phyloP scores from a whole-genome alignment of 64 coral and sea anemone species.

The Cladopsammia gracilis region DNA sequence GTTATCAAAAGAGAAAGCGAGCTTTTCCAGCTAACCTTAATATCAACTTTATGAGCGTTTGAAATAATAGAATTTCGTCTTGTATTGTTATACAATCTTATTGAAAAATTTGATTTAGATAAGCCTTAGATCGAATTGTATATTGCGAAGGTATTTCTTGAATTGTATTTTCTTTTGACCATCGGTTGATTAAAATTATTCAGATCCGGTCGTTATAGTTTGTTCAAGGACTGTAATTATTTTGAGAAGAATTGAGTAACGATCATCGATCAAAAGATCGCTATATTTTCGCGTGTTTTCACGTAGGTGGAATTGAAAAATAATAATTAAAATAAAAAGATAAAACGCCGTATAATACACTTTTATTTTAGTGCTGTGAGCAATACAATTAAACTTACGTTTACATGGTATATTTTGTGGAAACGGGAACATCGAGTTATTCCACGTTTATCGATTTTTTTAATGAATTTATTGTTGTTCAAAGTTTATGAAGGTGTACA shows the following conservation, averaged over 20 bases:
- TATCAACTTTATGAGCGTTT: background rate
- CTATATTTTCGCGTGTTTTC: too few species aligned
- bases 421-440: background rate
- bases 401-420: background rate
- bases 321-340: too few species aligned
- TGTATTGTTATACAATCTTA: too few species aligned
- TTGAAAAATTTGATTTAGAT: background rate
- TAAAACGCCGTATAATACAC: too few species aligned
- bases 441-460: background rate
- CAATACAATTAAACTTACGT: too few species aligned
- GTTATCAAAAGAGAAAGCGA: too few species aligned
- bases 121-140: background rate
- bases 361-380: too few species aligned
- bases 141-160: background rate
- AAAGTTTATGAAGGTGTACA: constrained; percentile 1
- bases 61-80: background rate
- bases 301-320: too few species aligned
- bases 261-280: background rate
- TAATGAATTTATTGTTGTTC: background rate
- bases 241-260: constrained; percentile 1
- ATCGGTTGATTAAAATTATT: background rate
- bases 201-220: background rate
- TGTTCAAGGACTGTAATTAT: background rate
- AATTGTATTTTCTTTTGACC: background rate
- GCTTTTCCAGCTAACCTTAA: background rate